Base-by-base conservation (phyloP, 2,797 vertebrate species). In the Sphenopsis melanotis region DNA sequence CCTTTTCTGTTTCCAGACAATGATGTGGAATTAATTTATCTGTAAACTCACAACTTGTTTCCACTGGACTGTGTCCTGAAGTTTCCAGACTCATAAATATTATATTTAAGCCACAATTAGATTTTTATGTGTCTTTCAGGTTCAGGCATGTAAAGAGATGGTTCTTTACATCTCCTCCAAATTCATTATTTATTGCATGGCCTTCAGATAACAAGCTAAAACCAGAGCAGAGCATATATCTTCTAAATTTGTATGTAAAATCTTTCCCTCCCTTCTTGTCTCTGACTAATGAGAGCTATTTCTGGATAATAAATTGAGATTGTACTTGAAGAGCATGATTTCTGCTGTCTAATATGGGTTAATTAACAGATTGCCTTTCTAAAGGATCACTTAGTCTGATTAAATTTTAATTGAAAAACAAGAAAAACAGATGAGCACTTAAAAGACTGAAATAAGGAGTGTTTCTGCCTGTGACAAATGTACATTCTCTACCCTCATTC, bases 11-110 rank as follows among this genome's bases (percentile, higher is more conserved):
- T 93, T 86, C 65, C 53, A 90, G 88, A 71, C 22, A 85, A 78
- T 92, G 82, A 83, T 37, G 53, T 75, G 24, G 69, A 94, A 81
- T 92, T 91, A 91, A 94, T 95, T 92, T 91, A 36, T 41, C 57
- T 53, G 46, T 89, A 83, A 79, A 68, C 27, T 87, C 61, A 75
- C 49, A 74, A 52, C 68, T 91, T 91, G 42, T 87, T 94, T 94
- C 85, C 46, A 90, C 60, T 85, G 82, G 76, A 64, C 85, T 44
- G 65, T 94, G 68, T 93, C 64, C 53, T 91, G 78, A 77, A 89
- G 76, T 71, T 49, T 95, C 49, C 42, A 84, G 56, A 80, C 72
- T 91, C 65, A 47, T 87, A 93, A 91, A 85, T 91, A 80, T 52
- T 93, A 74, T 53, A 77, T 69, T 69, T 77, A 53, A 53, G 76